A percentile compares a stretch with the other conserved stretches of the same genome.
Evolutionary conservation across 2,113 vertebrate species (phyloP).

Genomic region (Gallinago paraguaiae): DNA sequence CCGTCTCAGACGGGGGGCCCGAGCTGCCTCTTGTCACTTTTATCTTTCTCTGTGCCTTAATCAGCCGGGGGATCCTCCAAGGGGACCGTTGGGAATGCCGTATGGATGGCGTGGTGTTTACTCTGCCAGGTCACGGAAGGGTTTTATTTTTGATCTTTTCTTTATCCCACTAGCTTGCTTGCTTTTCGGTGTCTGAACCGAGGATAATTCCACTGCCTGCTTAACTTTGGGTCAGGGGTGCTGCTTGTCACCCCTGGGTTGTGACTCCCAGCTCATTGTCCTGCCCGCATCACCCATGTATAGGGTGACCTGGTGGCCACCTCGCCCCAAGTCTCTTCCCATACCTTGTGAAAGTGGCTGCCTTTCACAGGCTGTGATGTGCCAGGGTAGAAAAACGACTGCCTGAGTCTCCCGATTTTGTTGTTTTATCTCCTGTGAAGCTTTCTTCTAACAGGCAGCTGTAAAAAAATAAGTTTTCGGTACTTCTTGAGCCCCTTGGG

Average conservation of each 20-base stretch:
- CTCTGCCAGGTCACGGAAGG: neutral
- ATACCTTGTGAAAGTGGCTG: fast-evolving
- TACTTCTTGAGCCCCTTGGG: neutral
- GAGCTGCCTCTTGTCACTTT: neutral
- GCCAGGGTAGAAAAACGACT: neutral
- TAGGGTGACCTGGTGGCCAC: neutral
- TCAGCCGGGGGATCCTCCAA: neutral
- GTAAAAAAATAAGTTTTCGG: neutral
- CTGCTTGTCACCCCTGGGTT: too few species aligned
- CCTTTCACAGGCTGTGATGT: neutral
- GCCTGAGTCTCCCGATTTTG: neutral
- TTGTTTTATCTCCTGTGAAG: neutral
- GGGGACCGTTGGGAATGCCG: neutral
- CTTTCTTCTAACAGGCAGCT: neutral
- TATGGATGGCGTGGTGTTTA: neutral
- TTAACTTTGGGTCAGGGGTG: neutral
- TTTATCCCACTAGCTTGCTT: neutral
- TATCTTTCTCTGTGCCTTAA: neutral
- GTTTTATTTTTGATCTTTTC: neutral
- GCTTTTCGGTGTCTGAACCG: neutral
- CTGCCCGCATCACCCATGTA: neutral
- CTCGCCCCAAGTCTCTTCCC: neutral
- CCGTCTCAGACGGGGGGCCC: neutral
- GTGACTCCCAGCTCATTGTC: neutral
- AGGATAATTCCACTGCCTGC: neutral